A percentile compares a stretch with the other conserved stretches of the same genome.
These are phyloP conservation scores for Bradypodion pumilum DNA, from an alignment of 2,797 vertebrate species.

Conservation along the genomic window DNA sequence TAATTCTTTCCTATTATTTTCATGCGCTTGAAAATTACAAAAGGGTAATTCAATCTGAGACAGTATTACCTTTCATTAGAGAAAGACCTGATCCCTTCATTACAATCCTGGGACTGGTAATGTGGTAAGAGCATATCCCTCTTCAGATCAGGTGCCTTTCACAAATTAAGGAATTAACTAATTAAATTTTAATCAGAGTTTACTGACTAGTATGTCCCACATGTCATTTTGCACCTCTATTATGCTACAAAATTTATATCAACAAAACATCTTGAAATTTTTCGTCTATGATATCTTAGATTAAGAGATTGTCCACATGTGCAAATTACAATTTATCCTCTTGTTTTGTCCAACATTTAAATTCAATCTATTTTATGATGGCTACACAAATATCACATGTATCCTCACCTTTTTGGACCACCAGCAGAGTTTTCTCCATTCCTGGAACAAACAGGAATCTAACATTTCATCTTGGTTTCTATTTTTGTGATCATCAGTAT, in stretches of 20 bases:
- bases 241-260: neutral
- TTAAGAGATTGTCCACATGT: too few species aligned
- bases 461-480: too few species aligned
- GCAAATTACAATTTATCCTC: too few species aligned
- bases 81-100: conserved; percentile 64
- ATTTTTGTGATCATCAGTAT: too few species aligned
- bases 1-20: neutral
- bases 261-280: neutral
- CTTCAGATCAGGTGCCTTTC: conserved; percentile 26
- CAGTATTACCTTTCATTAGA: conserved; percentile 9
- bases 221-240: neutral
- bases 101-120: conserved; percentile 61
- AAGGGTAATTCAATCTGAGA: conserved; percentile 23
- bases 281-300: neutral
- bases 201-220: neutral
- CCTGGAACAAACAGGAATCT: too few species aligned
- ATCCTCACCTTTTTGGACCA: too few species aligned
- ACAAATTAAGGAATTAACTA: conserved; percentile 34
- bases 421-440: too few species aligned
- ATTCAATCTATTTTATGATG: too few species aligned
- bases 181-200: conserved; percentile 67
- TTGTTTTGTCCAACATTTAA: too few species aligned
- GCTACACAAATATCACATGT: too few species aligned
- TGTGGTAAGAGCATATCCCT: neutral
- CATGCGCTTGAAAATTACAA: neutral